These are phyloP conservation scores for Xestobium rufovillosum DNA, from an alignment of 2,888 invertebrate species.

Conservation along the genomic window DNA sequence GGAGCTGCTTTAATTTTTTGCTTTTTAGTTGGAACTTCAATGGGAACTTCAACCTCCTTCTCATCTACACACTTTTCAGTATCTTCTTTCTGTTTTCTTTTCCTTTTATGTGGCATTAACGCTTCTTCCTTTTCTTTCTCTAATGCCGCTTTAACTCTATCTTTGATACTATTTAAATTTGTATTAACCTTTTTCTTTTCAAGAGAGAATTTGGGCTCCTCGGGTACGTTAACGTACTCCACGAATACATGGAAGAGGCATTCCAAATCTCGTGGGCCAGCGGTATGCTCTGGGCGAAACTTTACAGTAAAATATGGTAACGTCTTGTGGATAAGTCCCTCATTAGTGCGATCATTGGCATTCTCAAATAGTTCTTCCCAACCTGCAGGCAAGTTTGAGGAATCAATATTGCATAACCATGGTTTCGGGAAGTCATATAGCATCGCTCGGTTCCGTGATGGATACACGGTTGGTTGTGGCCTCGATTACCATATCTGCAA, in stretches of 20 bases:
- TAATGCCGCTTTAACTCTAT: slow-evolving; percentile 71
- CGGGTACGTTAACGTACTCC: slow-evolving; percentile 61
- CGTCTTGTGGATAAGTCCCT: slow-evolving; percentile 82
- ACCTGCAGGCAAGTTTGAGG: slow-evolving; percentile 58
- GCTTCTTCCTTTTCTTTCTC: slow-evolving; percentile 65
- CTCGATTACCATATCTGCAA: slow-evolving; percentile 92
- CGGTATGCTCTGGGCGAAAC: slow-evolving; percentile 97
- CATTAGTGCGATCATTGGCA: slow-evolving; percentile 93
- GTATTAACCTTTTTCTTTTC: slow-evolving; percentile 45
- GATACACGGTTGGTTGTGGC: slow-evolving; percentile 95
- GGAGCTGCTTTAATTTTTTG: slow-evolving; percentile 53
- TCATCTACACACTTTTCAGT: slow-evolving; percentile 26
- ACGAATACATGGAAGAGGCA: slow-evolving; percentile 91
- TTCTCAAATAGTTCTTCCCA: slow-evolving; percentile 93
- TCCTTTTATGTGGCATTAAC: slow-evolving; percentile 57
- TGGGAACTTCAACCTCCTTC: slow-evolving; percentile 28
- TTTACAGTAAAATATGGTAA: slow-evolving; percentile 95
- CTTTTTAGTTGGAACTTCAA: slow-evolving; percentile 41
- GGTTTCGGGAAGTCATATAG: slow-evolving; percentile 98
- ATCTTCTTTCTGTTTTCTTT: slow-evolving; percentile 42
- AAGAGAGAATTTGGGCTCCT: slow-evolving; percentile 62
- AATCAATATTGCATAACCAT: slow-evolving; percentile 91
- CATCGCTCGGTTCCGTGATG: slow-evolving; percentile 82
- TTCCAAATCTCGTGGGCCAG: slow-evolving; percentile 94
- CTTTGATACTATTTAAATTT: slow-evolving; percentile 55